phyloP scores from a whole-genome alignment of 2,113 vertebrate species.

The Romanogobio albipinnatus region DNA sequence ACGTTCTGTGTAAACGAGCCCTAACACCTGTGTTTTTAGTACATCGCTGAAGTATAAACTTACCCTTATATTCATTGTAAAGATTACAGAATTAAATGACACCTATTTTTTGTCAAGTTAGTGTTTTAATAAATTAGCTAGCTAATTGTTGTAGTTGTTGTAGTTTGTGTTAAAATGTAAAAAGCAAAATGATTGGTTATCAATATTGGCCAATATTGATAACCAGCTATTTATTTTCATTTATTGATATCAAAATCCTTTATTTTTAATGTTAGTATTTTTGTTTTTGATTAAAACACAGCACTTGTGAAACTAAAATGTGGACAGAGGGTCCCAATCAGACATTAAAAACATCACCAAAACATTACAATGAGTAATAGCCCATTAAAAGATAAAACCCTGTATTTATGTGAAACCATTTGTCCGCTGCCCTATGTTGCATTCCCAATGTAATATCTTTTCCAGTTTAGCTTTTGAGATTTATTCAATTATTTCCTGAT shows the following conservation, averaged over 20 bases:
- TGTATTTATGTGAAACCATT: background rate
- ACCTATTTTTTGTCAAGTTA: background rate
- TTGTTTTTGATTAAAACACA: background rate
- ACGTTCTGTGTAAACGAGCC: too few relatives aligned
- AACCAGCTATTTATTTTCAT: background rate
- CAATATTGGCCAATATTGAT: background rate
- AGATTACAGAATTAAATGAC: background rate
- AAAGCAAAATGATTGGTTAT: background rate
- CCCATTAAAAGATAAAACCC: slow-evolving; percentile 5
- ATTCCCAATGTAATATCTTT: background rate
- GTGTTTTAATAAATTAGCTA: background rate
- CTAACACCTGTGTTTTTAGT: too few relatives aligned
- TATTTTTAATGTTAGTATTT: background rate
- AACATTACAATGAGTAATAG: background rate
- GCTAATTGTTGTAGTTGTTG: background rate
- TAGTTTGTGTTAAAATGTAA: background rate
- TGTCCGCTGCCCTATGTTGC: background rate
- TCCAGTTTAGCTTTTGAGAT: slow-evolving; percentile 17
- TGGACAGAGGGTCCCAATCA: background rate
- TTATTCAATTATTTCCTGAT: slow-evolving; percentile 39
- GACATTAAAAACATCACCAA: background rate
- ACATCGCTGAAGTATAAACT: too few relatives aligned
- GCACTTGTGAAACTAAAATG: background rate
- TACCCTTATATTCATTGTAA: background rate
- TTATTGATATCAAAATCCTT: background rate